Conservation (phyloP, 2,113 vertebrate species). For the Antechinus stuartii region DNA sequence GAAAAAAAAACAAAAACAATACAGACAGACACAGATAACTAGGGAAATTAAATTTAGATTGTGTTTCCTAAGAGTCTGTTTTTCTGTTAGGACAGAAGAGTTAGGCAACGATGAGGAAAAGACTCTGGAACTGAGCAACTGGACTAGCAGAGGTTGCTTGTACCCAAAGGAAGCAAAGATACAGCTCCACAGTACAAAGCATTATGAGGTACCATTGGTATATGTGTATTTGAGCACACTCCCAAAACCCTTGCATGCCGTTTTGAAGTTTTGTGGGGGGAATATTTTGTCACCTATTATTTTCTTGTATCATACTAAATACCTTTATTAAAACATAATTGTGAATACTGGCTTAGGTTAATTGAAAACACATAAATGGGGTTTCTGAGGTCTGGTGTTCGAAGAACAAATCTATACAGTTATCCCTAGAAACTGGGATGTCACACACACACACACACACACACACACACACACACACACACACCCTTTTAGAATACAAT, state of each 20-base stretch:
- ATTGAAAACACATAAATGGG: background rate
- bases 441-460: no score
- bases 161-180: background rate
- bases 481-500: background rate
- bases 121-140: background rate
- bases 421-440: background rate
- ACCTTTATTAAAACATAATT: background rate
- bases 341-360: background rate
- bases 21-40: background rate
- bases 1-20: no score
- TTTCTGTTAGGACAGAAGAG: background rate
- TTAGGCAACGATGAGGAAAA: background rate
- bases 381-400: background rate
- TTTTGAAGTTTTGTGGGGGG: background rate
- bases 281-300: background rate
- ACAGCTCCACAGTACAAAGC: background rate
- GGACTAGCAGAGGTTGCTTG: background rate
- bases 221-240: background rate
- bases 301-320: background rate
- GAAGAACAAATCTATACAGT: background rate
- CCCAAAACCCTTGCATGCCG: background rate
- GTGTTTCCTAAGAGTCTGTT: background rate
- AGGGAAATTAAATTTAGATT: background rate
- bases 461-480: no score
- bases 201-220: background rate